Evolutionary conservation across 2,113 vertebrate genomes (phyloP).

Genomic region (Lophura nycthemera): DNA sequence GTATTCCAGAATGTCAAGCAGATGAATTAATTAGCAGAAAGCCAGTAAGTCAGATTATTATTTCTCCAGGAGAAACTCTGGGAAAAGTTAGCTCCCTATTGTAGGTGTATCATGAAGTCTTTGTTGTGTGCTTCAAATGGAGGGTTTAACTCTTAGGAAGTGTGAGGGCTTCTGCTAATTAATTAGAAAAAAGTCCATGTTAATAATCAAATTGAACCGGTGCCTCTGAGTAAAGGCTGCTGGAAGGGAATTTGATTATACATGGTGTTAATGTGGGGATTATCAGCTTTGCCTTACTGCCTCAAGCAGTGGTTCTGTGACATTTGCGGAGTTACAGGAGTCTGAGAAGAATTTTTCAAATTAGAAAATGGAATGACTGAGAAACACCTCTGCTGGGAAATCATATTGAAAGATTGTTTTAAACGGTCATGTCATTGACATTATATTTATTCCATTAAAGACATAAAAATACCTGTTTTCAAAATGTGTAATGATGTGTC

Average conservation of each 20-base stretch:
- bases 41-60: neutral
- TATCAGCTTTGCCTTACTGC: neutral
- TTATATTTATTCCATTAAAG: neutral
- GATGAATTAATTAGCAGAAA: slow-evolving; percentile 36
- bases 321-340: neutral
- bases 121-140: neutral
- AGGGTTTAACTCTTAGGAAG: neutral
- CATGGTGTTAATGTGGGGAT: neutral
- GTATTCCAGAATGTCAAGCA: neutral
- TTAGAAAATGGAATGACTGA: neutral
- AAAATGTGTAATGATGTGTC: neutral
- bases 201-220: slow-evolving; percentile 12
- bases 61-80: neutral
- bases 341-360: neutral
- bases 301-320: neutral
- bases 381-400: neutral
- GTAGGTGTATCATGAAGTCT: neutral
- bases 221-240: neutral
- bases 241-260: neutral
- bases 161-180: slow-evolving; percentile 6
- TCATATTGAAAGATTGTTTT: neutral
- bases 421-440: neutral
- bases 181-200: slow-evolving; percentile 30
- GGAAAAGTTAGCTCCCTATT: neutral
- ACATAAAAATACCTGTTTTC: neutral